Evolutionary conservation across 1,140 invertebrate species (phyloP), one percentile per base, ranked within the genome.

Genomic region (Eueides isabella): DNA sequence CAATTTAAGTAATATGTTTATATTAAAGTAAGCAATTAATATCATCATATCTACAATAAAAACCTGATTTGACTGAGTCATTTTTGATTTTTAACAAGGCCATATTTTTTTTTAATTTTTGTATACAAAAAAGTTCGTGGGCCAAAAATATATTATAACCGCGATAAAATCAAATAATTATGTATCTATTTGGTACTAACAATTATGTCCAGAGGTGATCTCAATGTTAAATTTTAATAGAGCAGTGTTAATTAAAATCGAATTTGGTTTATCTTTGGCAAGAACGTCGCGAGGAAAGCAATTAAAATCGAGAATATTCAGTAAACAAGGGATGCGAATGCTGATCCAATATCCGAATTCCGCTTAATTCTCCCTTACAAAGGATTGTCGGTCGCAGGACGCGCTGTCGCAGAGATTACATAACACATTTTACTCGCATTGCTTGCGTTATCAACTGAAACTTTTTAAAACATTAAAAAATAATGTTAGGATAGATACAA

Each of bases 281-380:
- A 70, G 68, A 69, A 26, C 23, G 33, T 61, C 68, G 65, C 69
- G 74, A 72, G 79, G 75, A 85, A 89, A 88, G 81, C 85, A 89
- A 90, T 90, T 90, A 87, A 90, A 91, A 86, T 80, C 80, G 61
- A 87, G 85, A 86, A 88, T 87, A 86, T 88, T 89, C 80, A 74
- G 82, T 87, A 85, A 86, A 88, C 84, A 86, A 84, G 81, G 33
- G 78, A 76, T 76, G 79, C 74, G 81, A 82, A 84, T 78, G 82
- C 85, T 85, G 84, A 88, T 86, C 83, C 85, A 88, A 92, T 89
- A 92, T 85, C 86, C 86, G 84, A 89, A 89, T 90, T 85, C 85
- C 84, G 85, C 82, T 85, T 79, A 80, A 84, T 70, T 61, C 48
- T 65, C 61, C 64, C 83, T 80, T 81, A 91, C 88, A 91, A 90